Base-by-base conservation (phyloP, 30 jellyfish, hydroid and myxozoan species). In the Cassiopea xamachana region DNA sequence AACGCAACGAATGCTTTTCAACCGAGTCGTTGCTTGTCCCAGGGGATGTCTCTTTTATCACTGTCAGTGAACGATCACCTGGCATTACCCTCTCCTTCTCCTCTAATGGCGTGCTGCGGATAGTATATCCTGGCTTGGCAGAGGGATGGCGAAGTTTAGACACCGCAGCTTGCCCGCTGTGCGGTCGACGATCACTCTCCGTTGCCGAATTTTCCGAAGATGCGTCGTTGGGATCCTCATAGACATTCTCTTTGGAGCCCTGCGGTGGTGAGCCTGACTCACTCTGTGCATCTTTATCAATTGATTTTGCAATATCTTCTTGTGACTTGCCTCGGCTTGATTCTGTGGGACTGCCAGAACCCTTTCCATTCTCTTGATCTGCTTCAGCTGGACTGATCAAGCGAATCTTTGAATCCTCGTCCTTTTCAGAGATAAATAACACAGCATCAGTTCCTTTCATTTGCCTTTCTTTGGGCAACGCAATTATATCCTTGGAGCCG, bases 141-240 rank as follows among this genome's bases (percentile, higher is more conserved):
- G 95, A 67, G 75, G 95, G 95, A 18, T 79, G 90, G 14, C 95
- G 97, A 19, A 82, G 58, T 18, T 83, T 79, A 27, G 91, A 90
- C 1, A 91, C 83, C 12, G 97, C n/a, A 12, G 69, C 84, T n/a
- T 45, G 67, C 1, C 80, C 90, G 80, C 39, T 27, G 39, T 85
- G 55, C 17, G 77, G 79, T 16, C 90, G 89, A 4, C 96, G 97
- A 39, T 90, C 97, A 76, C 97, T 90, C 87, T 94, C 98, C 1
- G 97, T 92, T 44, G 77, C 97, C 7, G 98, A 94, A 60, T 90
- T 90, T 62, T 94, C 98, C 43, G 98, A 94, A 58, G 97, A 90
- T 10, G 95, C 97, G 46, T 94, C 98, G 83, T 90, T 90, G 13
- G 97, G 91, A 75, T 90, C 97, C 18, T 90, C 97, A 46, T 81